Evolutionary conservation across 2,888 invertebrate species (phyloP), one percentile per base, ranked within the genome.

Genomic region (Hecatera dysodea): DNA sequence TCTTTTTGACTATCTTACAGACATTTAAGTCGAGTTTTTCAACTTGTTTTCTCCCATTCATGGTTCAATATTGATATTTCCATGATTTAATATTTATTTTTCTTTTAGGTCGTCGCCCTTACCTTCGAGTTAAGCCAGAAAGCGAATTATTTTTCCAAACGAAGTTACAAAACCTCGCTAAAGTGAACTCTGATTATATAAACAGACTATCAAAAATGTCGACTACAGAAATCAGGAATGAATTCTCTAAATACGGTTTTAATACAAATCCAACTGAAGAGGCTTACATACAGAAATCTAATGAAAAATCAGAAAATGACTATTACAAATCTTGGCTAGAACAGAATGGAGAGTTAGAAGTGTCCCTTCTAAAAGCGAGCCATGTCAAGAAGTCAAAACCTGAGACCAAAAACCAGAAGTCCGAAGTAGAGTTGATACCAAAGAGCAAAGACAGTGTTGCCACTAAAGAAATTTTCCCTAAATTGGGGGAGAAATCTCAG

Each of bases 261-360:
- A 92, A 91, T 9, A 92, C 93, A 0, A 92, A 91, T 77, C 64
- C 87, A 1, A 66, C 80, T 0, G 91, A 91, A 0, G 93, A 94
- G 0, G 87, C 87, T 0, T 86, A 87, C 9, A 63, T 72, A 2
- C 90, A 90, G 12, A 93, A 93, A 73, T 83, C 81, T 0, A 76
- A 83, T 0, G 91, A 91, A 0, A 92, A 91, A 84, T 81, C 89
- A 0, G 96, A 95, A 78, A 95, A 96, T 59, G 96, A 96, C 42
- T 96, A 91, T 66, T 95, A 96, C 81, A 96, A 96, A 52, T 92
- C 94, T 0, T 96, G 96, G 96, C 67, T 96, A 0, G 95, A 96
- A 62, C 96, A 96, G 55, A 96, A 96, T 46, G 96, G 96, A 0
- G 96, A 96, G 56, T 71, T 96, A 0, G 96, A 96, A 81, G 96